phyloP scores from a whole-genome alignment of 2,113 vertebrate genomes.

The Cercopithecus mona region DNA sequence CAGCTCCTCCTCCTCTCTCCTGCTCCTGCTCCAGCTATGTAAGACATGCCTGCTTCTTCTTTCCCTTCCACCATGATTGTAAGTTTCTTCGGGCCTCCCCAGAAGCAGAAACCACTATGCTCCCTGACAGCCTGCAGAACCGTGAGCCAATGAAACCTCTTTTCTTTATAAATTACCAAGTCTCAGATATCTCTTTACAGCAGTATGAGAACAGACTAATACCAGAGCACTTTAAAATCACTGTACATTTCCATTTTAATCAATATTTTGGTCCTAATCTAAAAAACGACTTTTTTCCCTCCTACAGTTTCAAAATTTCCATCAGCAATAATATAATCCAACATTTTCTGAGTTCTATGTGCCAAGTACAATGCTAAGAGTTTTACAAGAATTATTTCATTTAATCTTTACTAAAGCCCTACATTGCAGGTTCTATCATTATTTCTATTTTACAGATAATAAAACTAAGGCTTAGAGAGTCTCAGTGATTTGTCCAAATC shows the following conservation, averaged over 20 bases:
- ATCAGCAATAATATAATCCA: conserved; percentile 9
- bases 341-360: background rate
- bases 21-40: too few species aligned
- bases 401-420: conserved; percentile 11
- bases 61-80: too few species aligned
- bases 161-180: too few species aligned
- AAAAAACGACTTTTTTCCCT: background rate
- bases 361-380: background rate
- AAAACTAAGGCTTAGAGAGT: background rate
- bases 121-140: too few species aligned
- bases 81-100: too few species aligned
- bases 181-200: too few species aligned
- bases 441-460: background rate
- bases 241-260: background rate
- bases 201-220: too few species aligned
- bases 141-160: too few species aligned
- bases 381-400: background rate
- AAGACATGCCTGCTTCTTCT: too few species aligned
- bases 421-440: background rate
- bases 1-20: too few species aligned
- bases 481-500: background rate
- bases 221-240: background rate
- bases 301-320: background rate
- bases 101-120: too few species aligned
- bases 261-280: background rate